phyloP scores from a whole-genome alignment of 2,113 vertebrate genomes.

The Heliornis fulica region DNA sequence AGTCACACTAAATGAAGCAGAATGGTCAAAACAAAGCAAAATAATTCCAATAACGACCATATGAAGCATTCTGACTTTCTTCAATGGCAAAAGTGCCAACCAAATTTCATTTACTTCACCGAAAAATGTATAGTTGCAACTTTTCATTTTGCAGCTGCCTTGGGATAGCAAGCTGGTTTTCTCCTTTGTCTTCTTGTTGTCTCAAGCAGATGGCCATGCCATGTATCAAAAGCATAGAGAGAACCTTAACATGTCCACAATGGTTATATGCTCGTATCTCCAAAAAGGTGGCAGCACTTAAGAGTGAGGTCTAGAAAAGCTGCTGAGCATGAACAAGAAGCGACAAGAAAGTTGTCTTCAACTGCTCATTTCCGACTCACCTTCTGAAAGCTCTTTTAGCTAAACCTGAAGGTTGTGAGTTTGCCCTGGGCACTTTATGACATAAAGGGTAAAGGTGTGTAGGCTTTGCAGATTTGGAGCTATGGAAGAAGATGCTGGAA shows the following conservation, averaged over 20 bases:
- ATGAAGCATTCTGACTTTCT: not conserved
- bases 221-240: not conserved
- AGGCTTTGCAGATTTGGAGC: not conserved
- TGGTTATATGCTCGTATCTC: not conserved
- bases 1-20: not conserved
- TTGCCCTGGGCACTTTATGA: constrained; percentile 16
- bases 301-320: not conserved
- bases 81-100: not conserved
- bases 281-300: not conserved
- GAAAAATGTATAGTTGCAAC: not conserved
- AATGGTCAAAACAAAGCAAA: not conserved
- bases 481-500: not conserved
- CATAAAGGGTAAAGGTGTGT: not conserved
- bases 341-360: not conserved
- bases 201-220: not conserved
- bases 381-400: not conserved
- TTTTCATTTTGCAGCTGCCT: not conserved
- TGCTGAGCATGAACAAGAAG: constrained; percentile 1
- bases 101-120: not conserved
- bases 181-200: not conserved
- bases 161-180: not conserved
- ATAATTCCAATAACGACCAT: not conserved
- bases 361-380: constrained; percentile 10
- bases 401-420: constrained; percentile 29
- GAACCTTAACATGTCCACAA: not conserved